Conservation (phyloP, 2,113 vertebrate genomes). For the Phrynosoma platyrhinos region DNA sequence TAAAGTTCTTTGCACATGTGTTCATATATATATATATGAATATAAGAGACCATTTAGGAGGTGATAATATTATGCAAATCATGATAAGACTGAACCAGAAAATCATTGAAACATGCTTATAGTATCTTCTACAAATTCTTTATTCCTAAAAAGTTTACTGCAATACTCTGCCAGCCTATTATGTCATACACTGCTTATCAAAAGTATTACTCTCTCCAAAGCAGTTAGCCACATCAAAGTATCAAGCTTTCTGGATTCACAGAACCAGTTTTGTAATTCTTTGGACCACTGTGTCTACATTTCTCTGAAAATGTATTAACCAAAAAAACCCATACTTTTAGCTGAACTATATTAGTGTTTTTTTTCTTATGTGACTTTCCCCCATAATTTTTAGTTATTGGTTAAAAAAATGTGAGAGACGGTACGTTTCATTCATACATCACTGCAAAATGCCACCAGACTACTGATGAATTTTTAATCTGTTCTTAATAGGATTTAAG, state of each 20-base stretch:
- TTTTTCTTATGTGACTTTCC: background rate
- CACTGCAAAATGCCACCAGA: constrained; percentile 36
- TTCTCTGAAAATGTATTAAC: background rate
- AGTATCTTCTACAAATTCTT: background rate
- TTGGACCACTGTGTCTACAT: background rate
- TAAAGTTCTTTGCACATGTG: background rate
- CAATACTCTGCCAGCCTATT: background rate
- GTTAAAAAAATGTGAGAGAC: background rate
- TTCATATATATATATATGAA: background rate
- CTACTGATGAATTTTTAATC: constrained; percentile 35
- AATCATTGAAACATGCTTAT: background rate
- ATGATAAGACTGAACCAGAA: background rate
- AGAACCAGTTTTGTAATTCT: background rate
- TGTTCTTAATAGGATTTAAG: constrained; percentile 41
- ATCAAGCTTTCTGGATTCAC: background rate
- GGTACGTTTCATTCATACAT: background rate
- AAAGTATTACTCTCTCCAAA: background rate
- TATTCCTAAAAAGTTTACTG: background rate
- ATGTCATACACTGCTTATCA: background rate
- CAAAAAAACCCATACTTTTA: constrained; percentile 20
- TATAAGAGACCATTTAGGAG: background rate
- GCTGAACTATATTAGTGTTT: background rate
- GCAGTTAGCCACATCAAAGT: background rate
- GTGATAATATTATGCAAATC: background rate
- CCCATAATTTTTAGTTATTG: background rate